These are phyloP conservation scores for Pachycephala philippinensis DNA, from an alignment of 2,113 vertebrate genomes.

Conservation along the genomic window DNA sequence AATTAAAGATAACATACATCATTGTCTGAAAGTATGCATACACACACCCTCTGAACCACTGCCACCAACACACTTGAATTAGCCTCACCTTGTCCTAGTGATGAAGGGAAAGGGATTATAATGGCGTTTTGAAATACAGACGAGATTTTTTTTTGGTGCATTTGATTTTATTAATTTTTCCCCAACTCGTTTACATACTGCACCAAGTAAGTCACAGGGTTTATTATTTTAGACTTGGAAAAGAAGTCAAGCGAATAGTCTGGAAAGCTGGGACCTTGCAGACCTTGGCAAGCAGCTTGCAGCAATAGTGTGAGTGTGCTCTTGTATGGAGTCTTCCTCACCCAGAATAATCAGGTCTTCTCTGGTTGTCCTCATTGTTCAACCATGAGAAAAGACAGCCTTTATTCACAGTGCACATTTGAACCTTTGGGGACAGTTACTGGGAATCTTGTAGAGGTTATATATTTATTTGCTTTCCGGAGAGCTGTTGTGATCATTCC, in stretches of 20 bases:
- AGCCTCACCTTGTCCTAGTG: background rate
- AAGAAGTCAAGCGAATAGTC: background rate
- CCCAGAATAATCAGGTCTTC: background rate
- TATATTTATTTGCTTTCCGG: conserved; percentile 1
- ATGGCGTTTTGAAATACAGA: background rate
- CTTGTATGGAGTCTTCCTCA: background rate
- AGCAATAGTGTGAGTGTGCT: background rate
- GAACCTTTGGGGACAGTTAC: background rate
- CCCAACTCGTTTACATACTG: background rate
- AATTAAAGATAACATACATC: background rate
- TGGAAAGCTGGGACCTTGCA: background rate
- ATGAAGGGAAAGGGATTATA: background rate
- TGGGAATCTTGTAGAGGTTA: background rate
- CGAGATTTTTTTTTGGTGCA: background rate
- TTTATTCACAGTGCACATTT: background rate
- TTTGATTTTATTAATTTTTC: background rate
- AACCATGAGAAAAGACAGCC: background rate
- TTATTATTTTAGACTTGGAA: background rate
- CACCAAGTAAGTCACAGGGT: background rate
- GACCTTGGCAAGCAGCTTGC: background rate
- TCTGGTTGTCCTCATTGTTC: background rate
- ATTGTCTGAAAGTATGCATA: background rate
- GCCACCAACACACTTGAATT: background rate
- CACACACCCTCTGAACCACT: background rate
- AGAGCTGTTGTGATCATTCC: background rate